Base-by-base conservation (phyloP, 2,888 invertebrate species). In the Augiades crinisus region DNA sequence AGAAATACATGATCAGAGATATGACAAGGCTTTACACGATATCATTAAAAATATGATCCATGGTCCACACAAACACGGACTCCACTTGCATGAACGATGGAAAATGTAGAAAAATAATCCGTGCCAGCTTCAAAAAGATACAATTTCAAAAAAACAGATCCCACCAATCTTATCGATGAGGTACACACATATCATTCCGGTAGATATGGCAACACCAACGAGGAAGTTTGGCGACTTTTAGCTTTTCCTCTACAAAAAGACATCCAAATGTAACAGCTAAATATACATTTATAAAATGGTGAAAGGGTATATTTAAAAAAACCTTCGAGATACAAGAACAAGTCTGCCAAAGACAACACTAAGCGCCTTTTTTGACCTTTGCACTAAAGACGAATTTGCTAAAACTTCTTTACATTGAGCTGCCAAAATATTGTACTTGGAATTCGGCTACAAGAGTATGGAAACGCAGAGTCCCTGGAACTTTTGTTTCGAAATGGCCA, bases 91-190 rank as follows among this genome's bases (percentile, higher is more conserved):
- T 16, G 34, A 47, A 49, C 1, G 37, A 58, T n/a, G 53, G 47
- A 2, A 24, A 50, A 2, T 57, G 56, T 13, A 33, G 54, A 16
- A 61, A 59, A 50, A 50, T 44, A 33, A 56, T 27, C 56, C 56
- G 1, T 45, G 51, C 12, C 1, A 12, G 7, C 10, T 31, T 0
- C 2, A n/a, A 2, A 16, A 30, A 12, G 30, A 62, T 37, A 60
- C n/a, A n/a, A n/a, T n/a, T n/a, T n/a, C n/a, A n/a, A n/a, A n/a
- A n/a, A n/a, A 13, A 62, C 47, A 22, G 55, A 52, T 7, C 0
- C 8, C 12, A 22, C 46, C 3, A 56, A 59, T 46, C 56, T 54
- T 22, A 33, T 56, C 30, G 50, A 62, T 50, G 60, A 57, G 46
- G 54, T 61, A 7, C 52, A 49, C 47, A 51, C 44, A 2, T 63